Evolutionary conservation across 1,140 invertebrate genomes (phyloP).

Genomic region (Meloidogyne exigua): DNA sequence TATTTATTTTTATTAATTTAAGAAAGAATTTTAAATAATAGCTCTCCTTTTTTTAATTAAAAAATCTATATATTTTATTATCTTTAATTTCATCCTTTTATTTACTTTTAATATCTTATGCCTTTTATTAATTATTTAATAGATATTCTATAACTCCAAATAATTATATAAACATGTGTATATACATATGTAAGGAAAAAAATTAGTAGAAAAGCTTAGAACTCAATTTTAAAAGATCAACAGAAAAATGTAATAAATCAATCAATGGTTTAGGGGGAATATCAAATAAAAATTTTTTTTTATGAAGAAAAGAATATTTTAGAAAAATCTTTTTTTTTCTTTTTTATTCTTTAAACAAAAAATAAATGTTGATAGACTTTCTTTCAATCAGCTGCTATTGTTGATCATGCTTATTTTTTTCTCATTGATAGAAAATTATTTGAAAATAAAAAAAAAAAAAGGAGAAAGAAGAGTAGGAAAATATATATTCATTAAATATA

Average conservation of each 20-base stretch:
- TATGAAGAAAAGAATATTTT: not conserved
- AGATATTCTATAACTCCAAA: too few species aligned
- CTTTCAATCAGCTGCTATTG: not conserved
- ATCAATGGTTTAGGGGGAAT: not conserved
- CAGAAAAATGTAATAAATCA: not conserved
- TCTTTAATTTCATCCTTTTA: not conserved
- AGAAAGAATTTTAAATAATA: not conserved
- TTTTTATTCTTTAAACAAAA: not conserved
- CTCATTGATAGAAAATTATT: not conserved
- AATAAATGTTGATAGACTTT: not conserved
- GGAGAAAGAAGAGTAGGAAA: not conserved
- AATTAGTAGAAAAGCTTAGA: not conserved
- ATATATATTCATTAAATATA: too few species aligned
- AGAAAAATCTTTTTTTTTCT: not conserved
- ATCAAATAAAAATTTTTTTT: not conserved
- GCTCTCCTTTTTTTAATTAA: not conserved
- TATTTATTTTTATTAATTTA: not conserved
- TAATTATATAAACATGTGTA: too few species aligned
- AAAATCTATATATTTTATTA: not conserved
- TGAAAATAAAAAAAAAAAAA: not conserved
- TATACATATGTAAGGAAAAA: not conserved
- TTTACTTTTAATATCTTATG: too few species aligned
- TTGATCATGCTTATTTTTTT: not conserved
- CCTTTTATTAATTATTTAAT: too few species aligned
- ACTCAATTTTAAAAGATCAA: not conserved